Conservation (phyloP, 2,888 invertebrate genomes). For the Troides helena region DNA sequence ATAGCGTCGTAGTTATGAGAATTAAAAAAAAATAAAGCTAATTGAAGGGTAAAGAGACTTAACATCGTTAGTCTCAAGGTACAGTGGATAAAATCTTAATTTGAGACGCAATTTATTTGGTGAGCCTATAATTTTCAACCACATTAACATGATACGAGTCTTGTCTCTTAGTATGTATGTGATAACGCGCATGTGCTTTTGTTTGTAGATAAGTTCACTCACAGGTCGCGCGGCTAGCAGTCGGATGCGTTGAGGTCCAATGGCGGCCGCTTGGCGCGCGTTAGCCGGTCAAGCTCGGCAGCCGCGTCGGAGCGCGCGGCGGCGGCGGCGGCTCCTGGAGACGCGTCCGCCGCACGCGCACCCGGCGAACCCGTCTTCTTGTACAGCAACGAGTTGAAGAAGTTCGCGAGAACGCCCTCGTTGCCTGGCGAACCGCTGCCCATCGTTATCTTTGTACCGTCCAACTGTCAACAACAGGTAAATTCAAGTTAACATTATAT, state of each 20-base stretch:
- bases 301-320: conserved; percentile 94
- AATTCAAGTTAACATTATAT: too few relatives aligned
- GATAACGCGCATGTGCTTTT: too few relatives aligned
- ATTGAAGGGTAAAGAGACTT: too few relatives aligned
- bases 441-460: conserved; percentile 85
- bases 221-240: conserved; percentile 49
- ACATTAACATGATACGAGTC: too few relatives aligned
- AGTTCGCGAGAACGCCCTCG: conserved; percentile 91
- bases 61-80: too few relatives aligned
- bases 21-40: too few relatives aligned
- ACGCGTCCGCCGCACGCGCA: conserved; percentile 58
- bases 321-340: conserved; percentile 72
- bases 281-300: conserved; percentile 94
- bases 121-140: too few relatives aligned
- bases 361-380: conserved; percentile 92
- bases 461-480: conserved; percentile 74
- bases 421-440: conserved; percentile 88
- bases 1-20: too few relatives aligned
- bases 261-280: conserved; percentile 87
- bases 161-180: too few relatives aligned
- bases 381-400: conserved; percentile 97
- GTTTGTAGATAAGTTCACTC: background rate
- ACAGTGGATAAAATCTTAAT: too few relatives aligned
- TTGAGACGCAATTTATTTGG: too few relatives aligned
- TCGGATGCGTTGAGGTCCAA: conserved; percentile 79